A percentile compares a stretch with the other conserved stretches of the same genome.
phyloP scores from a whole-genome alignment of 2,888 invertebrate species.

The Ophion ellenae region DNA sequence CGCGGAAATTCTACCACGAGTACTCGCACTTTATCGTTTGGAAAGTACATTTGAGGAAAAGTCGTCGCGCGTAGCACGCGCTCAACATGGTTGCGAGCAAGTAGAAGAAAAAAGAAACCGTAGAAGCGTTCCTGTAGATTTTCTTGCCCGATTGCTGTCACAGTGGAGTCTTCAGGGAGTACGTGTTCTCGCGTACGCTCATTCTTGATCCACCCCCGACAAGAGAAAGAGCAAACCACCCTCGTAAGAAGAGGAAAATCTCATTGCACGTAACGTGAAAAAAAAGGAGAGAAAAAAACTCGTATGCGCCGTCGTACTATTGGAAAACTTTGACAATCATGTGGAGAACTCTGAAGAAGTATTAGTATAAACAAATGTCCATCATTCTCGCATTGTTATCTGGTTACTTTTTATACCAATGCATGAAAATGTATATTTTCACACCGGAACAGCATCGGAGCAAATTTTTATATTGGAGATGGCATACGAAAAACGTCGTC shows the following conservation, averaged over 20 bases:
- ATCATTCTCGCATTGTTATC: not conserved
- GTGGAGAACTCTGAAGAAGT: not conserved
- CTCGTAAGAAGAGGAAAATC: conserved; percentile 35
- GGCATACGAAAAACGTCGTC: not conserved
- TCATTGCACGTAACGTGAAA: conserved; percentile 23
- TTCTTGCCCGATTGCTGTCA: conserved; percentile 48
- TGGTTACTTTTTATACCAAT: not conserved
- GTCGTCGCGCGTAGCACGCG: conserved; percentile 43
- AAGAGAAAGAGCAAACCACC: conserved; percentile 10
- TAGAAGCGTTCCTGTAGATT: conserved; percentile 31
- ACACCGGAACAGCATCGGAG: not conserved
- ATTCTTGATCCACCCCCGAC: conserved; percentile 41
- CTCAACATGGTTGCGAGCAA: conserved; percentile 29
- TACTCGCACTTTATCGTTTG: conserved; percentile 45
- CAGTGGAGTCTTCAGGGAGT: conserved; percentile 31
- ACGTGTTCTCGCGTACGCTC: conserved; percentile 40
- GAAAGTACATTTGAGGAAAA: conserved; percentile 53
- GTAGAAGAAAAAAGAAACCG: conserved; percentile 25
- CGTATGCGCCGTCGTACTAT: not conserved
- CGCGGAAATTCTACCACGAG: conserved; percentile 49
- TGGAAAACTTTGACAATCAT: conserved; percentile 55
- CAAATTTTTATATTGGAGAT: not conserved
- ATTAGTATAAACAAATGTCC: not conserved
- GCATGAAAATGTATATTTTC: not conserved
- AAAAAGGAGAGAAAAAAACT: conserved; percentile 15